phyloP scores from a whole-genome alignment of 1,140 invertebrate genomes.

The Eurytemora carolleeae region DNA sequence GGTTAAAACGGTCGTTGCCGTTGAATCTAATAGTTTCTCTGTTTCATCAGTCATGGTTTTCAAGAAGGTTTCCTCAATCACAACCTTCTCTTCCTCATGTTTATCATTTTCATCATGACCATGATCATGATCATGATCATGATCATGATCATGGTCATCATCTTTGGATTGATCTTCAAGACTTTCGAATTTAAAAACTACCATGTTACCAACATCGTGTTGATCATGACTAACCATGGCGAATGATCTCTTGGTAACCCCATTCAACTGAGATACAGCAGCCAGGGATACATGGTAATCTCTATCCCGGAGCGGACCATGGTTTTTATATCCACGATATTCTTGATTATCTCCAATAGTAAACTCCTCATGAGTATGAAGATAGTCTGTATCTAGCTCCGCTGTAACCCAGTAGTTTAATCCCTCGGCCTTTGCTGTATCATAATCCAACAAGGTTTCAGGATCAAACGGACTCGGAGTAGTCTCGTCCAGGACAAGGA shows the following conservation, averaged over 20 bases:
- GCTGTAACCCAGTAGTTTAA: conserved; percentile 55
- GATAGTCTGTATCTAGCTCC: conserved; percentile 35
- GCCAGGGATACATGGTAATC: conserved; percentile 4
- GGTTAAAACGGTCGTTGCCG: neutral
- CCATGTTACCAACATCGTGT: neutral
- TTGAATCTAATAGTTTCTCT: neutral
- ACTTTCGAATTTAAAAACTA: conserved; percentile 4
- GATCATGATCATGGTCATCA: neutral
- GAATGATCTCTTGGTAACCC: neutral
- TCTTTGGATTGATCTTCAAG: no score
- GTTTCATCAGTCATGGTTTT: neutral
- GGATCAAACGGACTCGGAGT: conserved; percentile 35
- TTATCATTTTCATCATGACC: neutral
- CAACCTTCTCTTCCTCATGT: neutral
- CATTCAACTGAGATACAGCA: conserved; percentile 2
- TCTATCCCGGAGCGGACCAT: neutral
- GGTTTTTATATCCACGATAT: conserved; percentile 15
- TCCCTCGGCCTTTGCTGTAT: conserved; percentile 34
- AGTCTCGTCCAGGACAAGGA: conserved; percentile 43
- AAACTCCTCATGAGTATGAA: conserved; percentile 6
- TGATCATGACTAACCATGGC: conserved; percentile 8
- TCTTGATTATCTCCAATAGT: conserved; percentile 1
- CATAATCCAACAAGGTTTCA: conserved; percentile 34
- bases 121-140: neutral
- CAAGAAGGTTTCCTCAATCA: neutral